Percentiles rank a stretch among this genome's conserved stretches.
Conservation (phyloP, 1,140 invertebrate species). For the Sarcophaga bullata region DNA sequence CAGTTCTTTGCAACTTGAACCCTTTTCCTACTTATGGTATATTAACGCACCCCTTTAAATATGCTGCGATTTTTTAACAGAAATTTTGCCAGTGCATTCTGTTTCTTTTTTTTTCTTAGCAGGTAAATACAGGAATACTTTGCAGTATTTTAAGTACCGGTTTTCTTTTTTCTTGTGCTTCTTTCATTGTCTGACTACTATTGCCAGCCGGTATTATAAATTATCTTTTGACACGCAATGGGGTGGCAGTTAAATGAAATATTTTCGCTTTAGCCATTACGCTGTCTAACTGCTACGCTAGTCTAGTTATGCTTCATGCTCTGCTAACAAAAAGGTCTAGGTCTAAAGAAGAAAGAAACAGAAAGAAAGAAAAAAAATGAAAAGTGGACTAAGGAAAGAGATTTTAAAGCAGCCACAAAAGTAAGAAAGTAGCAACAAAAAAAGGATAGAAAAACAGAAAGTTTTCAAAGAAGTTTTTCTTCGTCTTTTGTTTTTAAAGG, state of each 20-base stretch:
- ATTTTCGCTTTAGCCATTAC: neutral
- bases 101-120: neutral
- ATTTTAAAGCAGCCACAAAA: no score
- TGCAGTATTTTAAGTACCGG: no score
- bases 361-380: neutral
- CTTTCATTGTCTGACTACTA: neutral
- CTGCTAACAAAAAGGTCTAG: conserved; percentile 12
- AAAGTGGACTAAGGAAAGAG: no score
- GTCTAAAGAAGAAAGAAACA: neutral
- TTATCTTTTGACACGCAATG: conserved; percentile 27
- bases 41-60: no score
- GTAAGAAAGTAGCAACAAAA: no score
- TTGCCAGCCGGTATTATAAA: conserved; percentile 8
- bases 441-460: no score
- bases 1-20: no score
- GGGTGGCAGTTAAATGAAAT: neutral
- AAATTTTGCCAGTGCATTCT: no score
- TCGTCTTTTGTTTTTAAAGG: no score
- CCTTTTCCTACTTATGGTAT: no score
- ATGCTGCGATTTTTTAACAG: no score
- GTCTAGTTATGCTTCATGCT: conserved; percentile 11
- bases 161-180: neutral
- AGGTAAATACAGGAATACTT: conserved; percentile 4
- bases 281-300: neutral
- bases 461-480: no score